Evolutionary conservation across 2,797 vertebrate species (phyloP).

Genomic region (Chanos chanos): DNA sequence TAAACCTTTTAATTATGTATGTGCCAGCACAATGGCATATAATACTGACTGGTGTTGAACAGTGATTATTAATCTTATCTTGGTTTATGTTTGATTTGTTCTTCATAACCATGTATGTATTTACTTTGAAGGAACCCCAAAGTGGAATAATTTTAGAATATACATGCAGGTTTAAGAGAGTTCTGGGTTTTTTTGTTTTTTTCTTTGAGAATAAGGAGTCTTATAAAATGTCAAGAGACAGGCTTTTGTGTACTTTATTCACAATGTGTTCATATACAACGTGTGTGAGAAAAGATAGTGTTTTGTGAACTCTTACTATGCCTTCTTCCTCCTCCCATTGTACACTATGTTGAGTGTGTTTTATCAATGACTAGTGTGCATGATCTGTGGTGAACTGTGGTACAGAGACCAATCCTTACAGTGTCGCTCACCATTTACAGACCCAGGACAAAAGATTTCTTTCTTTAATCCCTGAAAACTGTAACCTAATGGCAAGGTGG

Average conservation of each 20-base stretch:
- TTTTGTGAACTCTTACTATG: conserved; percentile 22
- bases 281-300: conserved; percentile 24
- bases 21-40: too few species aligned
- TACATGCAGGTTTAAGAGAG: too few species aligned
- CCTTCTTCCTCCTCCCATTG: conserved; percentile 34
- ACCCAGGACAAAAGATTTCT: conserved; percentile 19
- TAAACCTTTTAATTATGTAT: too few species aligned
- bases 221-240: too few species aligned
- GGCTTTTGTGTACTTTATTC: conserved; percentile 1
- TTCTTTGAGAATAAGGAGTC: too few species aligned
- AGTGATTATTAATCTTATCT: too few species aligned
- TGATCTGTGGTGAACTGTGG: conserved; percentile 33
- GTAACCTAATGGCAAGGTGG: background rate
- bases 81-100: too few species aligned
- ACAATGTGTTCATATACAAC: conserved; percentile 16
- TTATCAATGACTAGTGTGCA: conserved; percentile 27
- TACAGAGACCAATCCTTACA: background rate
- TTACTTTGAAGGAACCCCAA: too few species aligned
- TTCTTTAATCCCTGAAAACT: conserved; percentile 6
- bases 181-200: too few species aligned
- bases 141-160: too few species aligned
- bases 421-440: conserved; percentile 5
- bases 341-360: conserved; percentile 69
- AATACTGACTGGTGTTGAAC: too few species aligned
- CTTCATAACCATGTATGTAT: too few species aligned